These are phyloP conservation scores for Himalopsyche tibetana DNA, from an alignment of 2,888 invertebrate species.

Conservation along the genomic window DNA sequence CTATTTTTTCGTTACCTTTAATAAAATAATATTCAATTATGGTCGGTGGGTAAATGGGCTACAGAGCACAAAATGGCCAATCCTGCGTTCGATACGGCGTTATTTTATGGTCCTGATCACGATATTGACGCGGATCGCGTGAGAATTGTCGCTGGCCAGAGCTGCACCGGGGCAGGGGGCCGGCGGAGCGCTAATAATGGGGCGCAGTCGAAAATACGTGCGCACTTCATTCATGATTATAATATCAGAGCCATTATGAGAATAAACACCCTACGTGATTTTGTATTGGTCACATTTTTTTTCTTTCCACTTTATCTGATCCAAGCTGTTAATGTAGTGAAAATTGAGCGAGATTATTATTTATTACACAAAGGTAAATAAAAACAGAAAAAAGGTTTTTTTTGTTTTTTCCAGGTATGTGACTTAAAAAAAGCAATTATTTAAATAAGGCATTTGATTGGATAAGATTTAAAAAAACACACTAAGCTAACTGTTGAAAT, in stretches of 20 bases:
- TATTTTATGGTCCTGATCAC: constrained; percentile 52
- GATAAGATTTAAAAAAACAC: too few species aligned
- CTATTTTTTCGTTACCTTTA: neutral
- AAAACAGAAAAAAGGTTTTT: too few species aligned
- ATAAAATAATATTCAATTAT: neutral
- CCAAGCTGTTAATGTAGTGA: neutral
- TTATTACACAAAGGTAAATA: neutral
- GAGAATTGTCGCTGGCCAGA: constrained; percentile 49
- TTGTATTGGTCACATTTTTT: neutral
- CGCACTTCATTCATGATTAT: constrained; percentile 35
- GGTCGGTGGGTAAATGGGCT: neutral
- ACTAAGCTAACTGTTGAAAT: too few species aligned
- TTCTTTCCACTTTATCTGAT: constrained; percentile 8
- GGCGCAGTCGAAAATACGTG: constrained; percentile 41
- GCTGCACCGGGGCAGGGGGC: constrained; percentile 15
- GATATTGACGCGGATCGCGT: constrained; percentile 55
- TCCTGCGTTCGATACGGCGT: neutral
- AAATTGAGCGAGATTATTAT: constrained; percentile 2
- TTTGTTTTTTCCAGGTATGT: too few species aligned
- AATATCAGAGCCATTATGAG: constrained; percentile 29
- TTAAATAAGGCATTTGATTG: too few species aligned
- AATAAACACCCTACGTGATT: constrained; percentile 38
- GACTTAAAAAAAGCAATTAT: too few species aligned
- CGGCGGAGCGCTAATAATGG: constrained; percentile 13
- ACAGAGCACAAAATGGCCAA: constrained; percentile 13